A percentile compares a stretch with the other conserved stretches of the same genome.
Evolutionary conservation across 2,113 vertebrate species (phyloP).

Genomic region (Nothoprocta perdicaria): DNA sequence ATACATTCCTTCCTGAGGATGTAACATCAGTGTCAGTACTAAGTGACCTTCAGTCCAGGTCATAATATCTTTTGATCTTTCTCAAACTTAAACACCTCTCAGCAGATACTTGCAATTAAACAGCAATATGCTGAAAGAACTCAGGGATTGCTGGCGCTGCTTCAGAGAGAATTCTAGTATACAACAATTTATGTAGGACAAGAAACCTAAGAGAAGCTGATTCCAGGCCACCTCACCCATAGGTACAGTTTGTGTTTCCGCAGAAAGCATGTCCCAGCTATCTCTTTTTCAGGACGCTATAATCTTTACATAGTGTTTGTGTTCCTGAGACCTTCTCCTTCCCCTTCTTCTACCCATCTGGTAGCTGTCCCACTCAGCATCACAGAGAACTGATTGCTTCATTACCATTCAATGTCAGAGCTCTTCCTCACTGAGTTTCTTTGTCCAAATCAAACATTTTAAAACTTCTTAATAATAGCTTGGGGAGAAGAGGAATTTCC

Average conservation of each 20-base stretch:
- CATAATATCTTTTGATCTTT: not conserved
- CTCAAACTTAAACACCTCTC: not conserved
- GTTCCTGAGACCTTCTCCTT: not conserved
- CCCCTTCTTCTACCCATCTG: not conserved
- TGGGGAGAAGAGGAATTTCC: not conserved
- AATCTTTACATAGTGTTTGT: not conserved
- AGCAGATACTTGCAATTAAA: not conserved
- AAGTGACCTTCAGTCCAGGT: not conserved
- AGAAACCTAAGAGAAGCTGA: not conserved
- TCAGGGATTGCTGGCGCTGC: not conserved
- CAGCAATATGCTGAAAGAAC: not conserved
- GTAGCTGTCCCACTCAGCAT: not conserved
- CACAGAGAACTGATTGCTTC: not conserved
- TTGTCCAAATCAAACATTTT: not conserved
- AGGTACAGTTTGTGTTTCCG: not conserved
- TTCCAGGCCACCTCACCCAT: not conserved
- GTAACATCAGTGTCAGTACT: fast-evolving
- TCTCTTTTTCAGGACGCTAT: not conserved
- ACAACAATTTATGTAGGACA: not conserved
- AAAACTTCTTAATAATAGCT: not conserved
- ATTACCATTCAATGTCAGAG: not conserved
- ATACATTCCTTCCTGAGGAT: not conserved
- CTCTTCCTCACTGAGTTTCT: not conserved
- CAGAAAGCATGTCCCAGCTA: not conserved
- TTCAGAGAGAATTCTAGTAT: not conserved